Conservation (phyloP, 2,113 vertebrate genomes). For the Sylvietta virens region DNA sequence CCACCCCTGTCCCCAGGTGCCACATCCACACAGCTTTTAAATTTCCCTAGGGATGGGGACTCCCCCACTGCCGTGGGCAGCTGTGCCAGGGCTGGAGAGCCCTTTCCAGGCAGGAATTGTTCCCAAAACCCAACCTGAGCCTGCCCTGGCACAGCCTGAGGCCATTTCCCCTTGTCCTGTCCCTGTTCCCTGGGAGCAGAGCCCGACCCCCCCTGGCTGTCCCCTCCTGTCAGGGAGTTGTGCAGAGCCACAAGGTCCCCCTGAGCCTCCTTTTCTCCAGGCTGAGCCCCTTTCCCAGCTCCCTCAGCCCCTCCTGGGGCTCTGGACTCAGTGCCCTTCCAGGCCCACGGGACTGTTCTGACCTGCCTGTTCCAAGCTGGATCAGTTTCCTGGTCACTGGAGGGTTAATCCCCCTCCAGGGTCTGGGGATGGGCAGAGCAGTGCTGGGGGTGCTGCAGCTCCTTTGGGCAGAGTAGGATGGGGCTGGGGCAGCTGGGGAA, state of each 20-base stretch:
- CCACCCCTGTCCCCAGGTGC: neutral
- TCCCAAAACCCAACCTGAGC: fast-evolving
- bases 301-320: neutral
- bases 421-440: neutral
- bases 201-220: neutral
- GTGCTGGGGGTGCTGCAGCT: neutral
- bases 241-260: neutral
- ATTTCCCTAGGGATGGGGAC: fast-evolving
- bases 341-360: neutral
- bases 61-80: neutral
- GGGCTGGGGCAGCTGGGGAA: neutral
- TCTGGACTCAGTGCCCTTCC: neutral
- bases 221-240: neutral
- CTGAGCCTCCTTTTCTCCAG: neutral
- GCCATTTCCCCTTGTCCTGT: neutral
- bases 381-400: too few relatives aligned
- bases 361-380: neutral
- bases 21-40: neutral
- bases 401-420: neutral
- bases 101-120: neutral
- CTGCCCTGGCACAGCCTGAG: neutral
- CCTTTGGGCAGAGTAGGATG: neutral
- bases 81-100: neutral
- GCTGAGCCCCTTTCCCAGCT: neutral
- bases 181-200: neutral